Percentiles rank a stretch among this genome's conserved stretches.
phyloP scores from a whole-genome alignment of 2,113 vertebrate species.

The Ailurus styani region DNA sequence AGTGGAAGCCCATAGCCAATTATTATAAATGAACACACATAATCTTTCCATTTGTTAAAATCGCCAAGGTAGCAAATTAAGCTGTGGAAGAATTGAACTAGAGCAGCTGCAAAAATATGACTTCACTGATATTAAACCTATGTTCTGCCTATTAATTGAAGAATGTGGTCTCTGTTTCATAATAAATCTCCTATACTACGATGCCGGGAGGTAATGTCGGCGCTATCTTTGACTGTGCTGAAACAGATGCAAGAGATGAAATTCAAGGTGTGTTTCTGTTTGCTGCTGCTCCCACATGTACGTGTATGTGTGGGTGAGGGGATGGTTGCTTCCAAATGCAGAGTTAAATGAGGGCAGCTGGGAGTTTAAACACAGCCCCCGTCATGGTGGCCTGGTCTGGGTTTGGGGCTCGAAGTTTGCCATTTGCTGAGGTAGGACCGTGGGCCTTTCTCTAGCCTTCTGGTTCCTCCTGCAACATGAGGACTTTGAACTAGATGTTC shows the following conservation, averaged over 20 bases:
- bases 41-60: conserved; percentile 65
- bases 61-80: conserved; percentile 49
- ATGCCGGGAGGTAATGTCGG: background rate
- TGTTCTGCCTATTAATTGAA: conserved; percentile 62
- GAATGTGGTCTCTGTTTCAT: conserved; percentile 15
- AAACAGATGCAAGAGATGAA: background rate
- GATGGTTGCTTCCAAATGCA: background rate
- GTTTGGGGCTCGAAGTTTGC: background rate
- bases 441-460: background rate
- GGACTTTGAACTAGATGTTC: background rate
- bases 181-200: conserved; percentile 13
- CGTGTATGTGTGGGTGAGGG: background rate
- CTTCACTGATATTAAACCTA: conserved; percentile 47
- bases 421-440: background rate
- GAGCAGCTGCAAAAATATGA: conserved; percentile 53
- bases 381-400: background rate
- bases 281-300: background rate
- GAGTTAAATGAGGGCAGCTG: background rate
- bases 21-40: conserved; percentile 47
- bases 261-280: background rate
- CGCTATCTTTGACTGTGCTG: background rate
- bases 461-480: background rate
- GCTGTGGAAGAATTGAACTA: background rate
- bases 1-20: conserved; percentile 46
- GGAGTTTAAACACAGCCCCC: background rate